phyloP scores from a whole-genome alignment of 2,113 vertebrate species.

The Rousettus leschenaultii region DNA sequence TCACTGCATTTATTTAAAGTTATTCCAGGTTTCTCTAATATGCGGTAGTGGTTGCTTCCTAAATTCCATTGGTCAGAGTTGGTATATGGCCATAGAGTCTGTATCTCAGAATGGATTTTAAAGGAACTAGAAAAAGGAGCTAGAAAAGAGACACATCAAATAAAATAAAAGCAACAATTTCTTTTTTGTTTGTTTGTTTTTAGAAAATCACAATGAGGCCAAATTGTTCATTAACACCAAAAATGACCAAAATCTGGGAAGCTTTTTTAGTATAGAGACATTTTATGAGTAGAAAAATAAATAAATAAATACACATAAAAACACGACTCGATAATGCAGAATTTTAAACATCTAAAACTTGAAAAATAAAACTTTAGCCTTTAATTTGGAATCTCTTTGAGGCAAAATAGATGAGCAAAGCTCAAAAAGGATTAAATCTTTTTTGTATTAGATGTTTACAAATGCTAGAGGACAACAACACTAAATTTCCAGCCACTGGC shows the following conservation, averaged over 20 bases:
- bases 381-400: background rate
- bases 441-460: background rate
- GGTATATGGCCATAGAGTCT: background rate
- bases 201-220: background rate
- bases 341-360: slow-evolving; percentile 7
- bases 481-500: background rate
- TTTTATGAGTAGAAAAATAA: slow-evolving; percentile 9
- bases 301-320: background rate
- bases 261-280: background rate
- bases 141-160: slow-evolving; percentile 1
- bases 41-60: background rate
- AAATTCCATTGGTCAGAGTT: background rate
- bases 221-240: slow-evolving; percentile 22
- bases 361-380: slow-evolving; percentile 18
- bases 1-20: background rate
- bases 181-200: background rate
- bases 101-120: background rate
- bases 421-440: background rate
- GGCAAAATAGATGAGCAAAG: background rate
- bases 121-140: background rate
- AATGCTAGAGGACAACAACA: background rate
- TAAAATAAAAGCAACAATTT: background rate
- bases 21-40: background rate
- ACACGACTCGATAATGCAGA: background rate
- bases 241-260: background rate